phyloP scores from a whole-genome alignment of 2,888 invertebrate species.

The Perithous albicinctus region DNA sequence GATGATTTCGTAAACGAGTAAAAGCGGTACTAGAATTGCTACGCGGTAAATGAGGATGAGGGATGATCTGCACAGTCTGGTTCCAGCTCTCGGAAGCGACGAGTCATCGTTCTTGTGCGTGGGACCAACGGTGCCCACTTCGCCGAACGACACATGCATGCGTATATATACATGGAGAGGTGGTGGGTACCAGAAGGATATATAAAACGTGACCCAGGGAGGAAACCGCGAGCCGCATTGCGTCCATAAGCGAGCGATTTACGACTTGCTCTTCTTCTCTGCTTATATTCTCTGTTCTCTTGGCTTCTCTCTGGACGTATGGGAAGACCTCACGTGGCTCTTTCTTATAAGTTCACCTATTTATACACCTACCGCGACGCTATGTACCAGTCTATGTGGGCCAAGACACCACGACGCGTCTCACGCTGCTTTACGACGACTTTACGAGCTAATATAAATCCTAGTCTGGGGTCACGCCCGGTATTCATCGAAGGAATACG shows the following conservation, averaged over 20 bases:
- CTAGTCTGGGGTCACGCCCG: slow-evolving; percentile 62
- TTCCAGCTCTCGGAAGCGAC: slow-evolving; percentile 47
- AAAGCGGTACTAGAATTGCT: not conserved
- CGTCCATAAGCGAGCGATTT: slow-evolving; percentile 79
- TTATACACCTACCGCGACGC: slow-evolving; percentile 58
- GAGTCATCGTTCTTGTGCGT: slow-evolving; percentile 62
- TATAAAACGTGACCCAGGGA: slow-evolving; percentile 75
- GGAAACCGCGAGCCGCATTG: slow-evolving; percentile 79
- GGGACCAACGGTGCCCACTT: slow-evolving; percentile 45
- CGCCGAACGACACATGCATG: slow-evolving; percentile 26
- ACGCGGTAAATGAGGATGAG: slow-evolving; percentile 12
- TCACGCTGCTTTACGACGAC: slow-evolving; percentile 71
- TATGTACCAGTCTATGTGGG: slow-evolving; percentile 76
- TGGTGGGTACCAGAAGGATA: slow-evolving; percentile 59
- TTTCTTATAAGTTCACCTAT: slow-evolving; percentile 37
- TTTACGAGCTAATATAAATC: slow-evolving; percentile 82
- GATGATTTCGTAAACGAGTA: slow-evolving; percentile 4
- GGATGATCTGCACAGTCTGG: slow-evolving; percentile 33
- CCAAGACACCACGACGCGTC: slow-evolving; percentile 75
- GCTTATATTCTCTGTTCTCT: slow-evolving; percentile 63
- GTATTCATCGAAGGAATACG: slow-evolving; percentile 34
- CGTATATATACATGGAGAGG: slow-evolving; percentile 12
- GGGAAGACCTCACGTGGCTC: slow-evolving; percentile 26
- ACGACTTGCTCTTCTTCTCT: slow-evolving; percentile 72
- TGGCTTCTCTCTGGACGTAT: slow-evolving; percentile 42